Percentiles rank a stretch among this genome's conserved stretches.
These are phyloP conservation scores for Hartigia nigra DNA, from an alignment of 2,888 invertebrate species.

Conservation along the genomic window DNA sequence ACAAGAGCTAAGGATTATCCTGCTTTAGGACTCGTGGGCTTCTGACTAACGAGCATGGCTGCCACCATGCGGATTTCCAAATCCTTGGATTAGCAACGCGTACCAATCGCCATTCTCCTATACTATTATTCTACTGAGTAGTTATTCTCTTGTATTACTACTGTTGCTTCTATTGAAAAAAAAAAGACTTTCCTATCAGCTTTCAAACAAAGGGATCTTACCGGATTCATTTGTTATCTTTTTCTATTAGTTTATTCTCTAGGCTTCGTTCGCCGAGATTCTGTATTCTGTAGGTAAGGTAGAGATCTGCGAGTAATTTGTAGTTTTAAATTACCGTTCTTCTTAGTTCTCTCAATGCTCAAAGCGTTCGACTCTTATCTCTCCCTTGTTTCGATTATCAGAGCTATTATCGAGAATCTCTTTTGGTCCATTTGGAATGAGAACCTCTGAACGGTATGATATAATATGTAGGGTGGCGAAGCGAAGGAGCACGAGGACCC, in stretches of 20 bases:
- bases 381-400: neutral
- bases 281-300: neutral
- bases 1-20: neutral
- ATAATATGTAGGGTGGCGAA: conserved; percentile 17
- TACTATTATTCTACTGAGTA: neutral
- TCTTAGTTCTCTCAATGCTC: neutral
- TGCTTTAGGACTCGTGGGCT: conserved; percentile 1
- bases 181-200: neutral
- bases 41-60: conserved; percentile 4
- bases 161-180: neutral
- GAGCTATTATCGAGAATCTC: neutral
- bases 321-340: neutral
- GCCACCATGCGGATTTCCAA: neutral
- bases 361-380: neutral
- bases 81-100: conserved; percentile 1
- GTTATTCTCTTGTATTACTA: neutral
- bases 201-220: neutral
- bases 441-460: conserved; percentile 16
- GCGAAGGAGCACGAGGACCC: conserved; percentile 17
- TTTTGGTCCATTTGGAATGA: conserved; percentile 7
- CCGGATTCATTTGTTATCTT: neutral
- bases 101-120: neutral
- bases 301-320: neutral
- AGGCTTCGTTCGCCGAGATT: neutral
- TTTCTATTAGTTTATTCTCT: neutral